Evolutionary conservation across 2,888 invertebrate species (phyloP).

Genomic region (Hydrotaea diabolus): DNA sequence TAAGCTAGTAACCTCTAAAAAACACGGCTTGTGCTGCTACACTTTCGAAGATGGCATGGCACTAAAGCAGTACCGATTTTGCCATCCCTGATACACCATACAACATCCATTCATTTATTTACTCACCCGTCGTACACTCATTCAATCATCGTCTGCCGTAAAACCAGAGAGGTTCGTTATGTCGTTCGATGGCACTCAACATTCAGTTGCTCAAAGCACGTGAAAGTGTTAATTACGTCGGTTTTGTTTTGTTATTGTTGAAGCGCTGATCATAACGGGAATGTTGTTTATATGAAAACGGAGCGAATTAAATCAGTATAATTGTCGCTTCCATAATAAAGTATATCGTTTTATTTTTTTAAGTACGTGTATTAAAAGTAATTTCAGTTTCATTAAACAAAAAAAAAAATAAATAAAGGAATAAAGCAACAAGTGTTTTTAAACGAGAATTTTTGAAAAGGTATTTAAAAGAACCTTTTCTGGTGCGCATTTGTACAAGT

Average conservation of each 20-base stretch:
- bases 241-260: background rate
- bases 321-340: background rate
- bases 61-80: background rate
- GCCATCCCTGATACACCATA: background rate
- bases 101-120: constrained; percentile 1
- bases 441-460: background rate
- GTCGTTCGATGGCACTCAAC: constrained; percentile 40
- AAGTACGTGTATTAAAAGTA: background rate
- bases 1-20: too few relatives aligned
- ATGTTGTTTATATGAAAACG: constrained; percentile 15
- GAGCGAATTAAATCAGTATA: background rate
- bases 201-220: constrained; percentile 60
- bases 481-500: background rate
- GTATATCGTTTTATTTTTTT: background rate
- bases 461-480: background rate
- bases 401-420: background rate
- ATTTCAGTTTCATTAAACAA: background rate
- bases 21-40: too few relatives aligned
- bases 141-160: too few relatives aligned
- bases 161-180: constrained; percentile 45
- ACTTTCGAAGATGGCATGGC: too few relatives aligned
- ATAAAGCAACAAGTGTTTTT: constrained; percentile 4
- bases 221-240: constrained; percentile 49
- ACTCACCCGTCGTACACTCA: background rate
- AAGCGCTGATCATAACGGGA: constrained; percentile 28